These are phyloP conservation scores for Thymelicus acteon DNA, from an alignment of 2,888 invertebrate genomes.

Conservation along the genomic window DNA sequence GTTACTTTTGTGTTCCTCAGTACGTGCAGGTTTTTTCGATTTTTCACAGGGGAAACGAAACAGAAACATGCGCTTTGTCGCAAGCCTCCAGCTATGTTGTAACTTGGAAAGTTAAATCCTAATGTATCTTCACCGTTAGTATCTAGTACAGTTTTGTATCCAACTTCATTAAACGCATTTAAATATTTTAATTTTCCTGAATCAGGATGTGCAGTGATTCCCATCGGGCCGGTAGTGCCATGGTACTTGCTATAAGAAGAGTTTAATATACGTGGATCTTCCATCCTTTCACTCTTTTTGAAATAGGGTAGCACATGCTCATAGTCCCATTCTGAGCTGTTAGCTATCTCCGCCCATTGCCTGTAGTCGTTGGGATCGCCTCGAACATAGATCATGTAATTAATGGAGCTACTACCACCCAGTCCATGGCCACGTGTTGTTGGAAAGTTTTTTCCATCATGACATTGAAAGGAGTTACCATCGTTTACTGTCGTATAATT, in stretches of 20 bases:
- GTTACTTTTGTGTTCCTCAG: conserved; percentile 50
- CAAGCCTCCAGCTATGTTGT: conserved; percentile 54
- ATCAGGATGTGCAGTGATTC: conserved; percentile 47
- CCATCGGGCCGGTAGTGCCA: conserved; percentile 61
- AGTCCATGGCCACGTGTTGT: conserved; percentile 86
- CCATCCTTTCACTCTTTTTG: conserved; percentile 45
- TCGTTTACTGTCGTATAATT: conserved; percentile 79
- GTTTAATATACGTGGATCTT: conserved; percentile 36
- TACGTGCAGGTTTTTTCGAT: conserved; percentile 53
- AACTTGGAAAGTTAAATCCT: conserved; percentile 51
- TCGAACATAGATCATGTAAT: conserved; percentile 79
- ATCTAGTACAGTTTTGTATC: conserved; percentile 56
- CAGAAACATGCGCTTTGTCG: conserved; percentile 72
- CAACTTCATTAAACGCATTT: conserved; percentile 64
- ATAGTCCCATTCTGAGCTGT: conserved; percentile 77
- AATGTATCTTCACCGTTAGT: conserved; percentile 54
- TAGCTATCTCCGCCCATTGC: conserved; percentile 71
- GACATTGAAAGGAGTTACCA: conserved; percentile 54
- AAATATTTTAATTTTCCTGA: conserved; percentile 24
- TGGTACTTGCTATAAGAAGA: conserved; percentile 44
- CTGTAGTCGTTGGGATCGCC: conserved; percentile 74
- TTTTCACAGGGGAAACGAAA: conserved; percentile 51
- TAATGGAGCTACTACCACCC: conserved; percentile 79
- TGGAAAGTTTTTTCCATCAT: conserved; percentile 66
- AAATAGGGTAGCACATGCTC: conserved; percentile 46